These are phyloP conservation scores for Parasteatoda tepidariorum DNA, from an alignment of 1,140 invertebrate species.

Conservation along the genomic window DNA sequence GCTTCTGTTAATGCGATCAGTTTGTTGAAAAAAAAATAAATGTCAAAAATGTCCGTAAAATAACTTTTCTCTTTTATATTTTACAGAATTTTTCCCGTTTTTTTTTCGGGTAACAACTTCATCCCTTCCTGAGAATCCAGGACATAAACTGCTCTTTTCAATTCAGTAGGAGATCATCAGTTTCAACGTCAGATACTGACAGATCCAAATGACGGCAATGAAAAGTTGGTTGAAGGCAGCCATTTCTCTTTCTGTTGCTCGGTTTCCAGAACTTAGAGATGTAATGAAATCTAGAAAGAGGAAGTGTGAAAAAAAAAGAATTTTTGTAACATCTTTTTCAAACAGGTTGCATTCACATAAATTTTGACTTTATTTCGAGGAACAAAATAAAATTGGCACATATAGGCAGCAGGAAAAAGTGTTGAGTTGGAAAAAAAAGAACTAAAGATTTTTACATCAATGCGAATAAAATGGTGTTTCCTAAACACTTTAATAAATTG, in stretches of 20 bases:
- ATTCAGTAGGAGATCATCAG: constrained; percentile 19
- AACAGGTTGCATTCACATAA: too few relatives aligned
- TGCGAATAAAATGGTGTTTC: too few relatives aligned
- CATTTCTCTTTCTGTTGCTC: constrained; percentile 1
- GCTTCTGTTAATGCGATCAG: too few relatives aligned
- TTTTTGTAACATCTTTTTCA: background rate
- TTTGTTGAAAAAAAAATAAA: background rate
- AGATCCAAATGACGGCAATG: constrained; percentile 48
- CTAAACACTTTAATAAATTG: too few relatives aligned
- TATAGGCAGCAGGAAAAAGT: too few relatives aligned
- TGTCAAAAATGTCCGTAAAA: background rate
- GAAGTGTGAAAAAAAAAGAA: background rate
- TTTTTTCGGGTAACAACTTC: background rate
- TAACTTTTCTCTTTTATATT: background rate
- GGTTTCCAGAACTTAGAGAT: background rate
- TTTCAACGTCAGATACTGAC: constrained; percentile 25
- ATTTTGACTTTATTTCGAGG: background rate
- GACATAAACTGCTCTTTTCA: background rate
- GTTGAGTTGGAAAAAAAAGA: too few relatives aligned
- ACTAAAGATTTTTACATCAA: too few relatives aligned
- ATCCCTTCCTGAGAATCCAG: background rate
- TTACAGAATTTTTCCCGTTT: background rate
- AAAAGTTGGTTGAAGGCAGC: constrained; percentile 6
- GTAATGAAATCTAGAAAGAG: constrained; percentile 53
- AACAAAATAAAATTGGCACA: too few relatives aligned